These are phyloP conservation scores for Panagrolaimus sp. DNA, from an alignment of 1,140 invertebrate genomes.

Conservation along the genomic window DNA sequence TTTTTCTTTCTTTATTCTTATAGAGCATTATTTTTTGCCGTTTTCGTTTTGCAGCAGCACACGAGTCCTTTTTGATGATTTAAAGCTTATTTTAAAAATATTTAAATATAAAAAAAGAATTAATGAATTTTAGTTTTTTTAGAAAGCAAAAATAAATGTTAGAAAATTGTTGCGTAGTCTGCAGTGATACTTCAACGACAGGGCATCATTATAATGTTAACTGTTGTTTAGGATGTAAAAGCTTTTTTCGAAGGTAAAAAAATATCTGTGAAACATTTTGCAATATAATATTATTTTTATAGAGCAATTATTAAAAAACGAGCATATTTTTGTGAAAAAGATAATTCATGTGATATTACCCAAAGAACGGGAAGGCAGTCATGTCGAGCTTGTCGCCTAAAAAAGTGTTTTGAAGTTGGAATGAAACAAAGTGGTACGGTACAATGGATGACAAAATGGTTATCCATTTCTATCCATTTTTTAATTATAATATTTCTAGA, in stretches of 20 bases:
- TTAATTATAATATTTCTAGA: too few species aligned
- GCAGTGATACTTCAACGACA: neutral
- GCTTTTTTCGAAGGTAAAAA: slow-evolving; percentile 27
- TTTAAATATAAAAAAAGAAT: too few species aligned
- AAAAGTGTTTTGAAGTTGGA: slow-evolving; percentile 63
- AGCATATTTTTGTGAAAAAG: slow-evolving; percentile 25
- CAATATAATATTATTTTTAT: slow-evolving; percentile 92
- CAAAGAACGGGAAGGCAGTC: slow-evolving; percentile 71
- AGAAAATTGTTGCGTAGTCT: neutral
- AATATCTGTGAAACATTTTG: slow-evolving; percentile 72
- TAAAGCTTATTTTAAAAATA: too few species aligned
- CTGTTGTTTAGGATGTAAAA: slow-evolving; percentile 69
- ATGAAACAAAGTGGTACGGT: slow-evolving; percentile 64
- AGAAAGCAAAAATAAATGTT: neutral
- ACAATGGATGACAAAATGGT: too few species aligned
- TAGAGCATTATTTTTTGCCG: too few species aligned
- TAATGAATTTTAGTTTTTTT: too few species aligned
- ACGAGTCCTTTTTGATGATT: too few species aligned
- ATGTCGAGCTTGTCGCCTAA: slow-evolving; percentile 64
- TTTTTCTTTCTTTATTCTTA: too few species aligned
- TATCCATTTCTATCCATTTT: too few species aligned
- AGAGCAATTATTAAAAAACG: slow-evolving; percentile 62
- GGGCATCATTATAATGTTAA: neutral
- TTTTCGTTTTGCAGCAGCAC: too few species aligned
- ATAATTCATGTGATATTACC: slow-evolving; percentile 77